Evolutionary conservation across 2,113 vertebrate genomes (phyloP).

Genomic region (Cavia aperea): DNA sequence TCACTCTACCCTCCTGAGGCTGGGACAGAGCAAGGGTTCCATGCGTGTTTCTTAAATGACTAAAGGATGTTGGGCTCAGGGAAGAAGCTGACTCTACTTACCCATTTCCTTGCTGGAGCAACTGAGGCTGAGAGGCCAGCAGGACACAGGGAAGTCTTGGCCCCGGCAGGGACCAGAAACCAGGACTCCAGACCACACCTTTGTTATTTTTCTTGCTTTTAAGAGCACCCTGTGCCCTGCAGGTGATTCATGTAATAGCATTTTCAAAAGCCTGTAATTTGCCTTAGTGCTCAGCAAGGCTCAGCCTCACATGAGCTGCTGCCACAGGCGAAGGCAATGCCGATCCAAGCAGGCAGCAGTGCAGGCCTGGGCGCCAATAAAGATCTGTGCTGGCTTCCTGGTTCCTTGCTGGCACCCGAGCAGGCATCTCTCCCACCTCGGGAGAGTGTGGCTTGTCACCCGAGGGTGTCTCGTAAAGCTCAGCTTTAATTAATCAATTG

Average conservation of each 20-base stretch:
- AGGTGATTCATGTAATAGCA: conserved; percentile 48
- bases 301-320: neutral
- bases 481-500: conserved; percentile 56
- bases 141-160: neutral
- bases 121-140: neutral
- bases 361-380: neutral
- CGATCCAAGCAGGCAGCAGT: neutral
- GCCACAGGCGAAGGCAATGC: neutral
- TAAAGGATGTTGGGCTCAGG: rapidly evolving
- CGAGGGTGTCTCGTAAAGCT: conserved; percentile 53
- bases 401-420: neutral
- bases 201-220: conserved; percentile 32
- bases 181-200: neutral
- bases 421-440: neutral
- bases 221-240: conserved; percentile 4
- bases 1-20: neutral
- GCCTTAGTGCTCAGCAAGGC: neutral
- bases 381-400: neutral
- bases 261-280: conserved; percentile 50
- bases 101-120: neutral
- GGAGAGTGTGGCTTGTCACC: conserved; percentile 38
- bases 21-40: neutral
- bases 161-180: neutral
- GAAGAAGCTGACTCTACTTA: neutral
- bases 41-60: neutral